Base-by-base conservation (phyloP, 2,888 invertebrate species). In the Calliscelio sp. region DNA sequence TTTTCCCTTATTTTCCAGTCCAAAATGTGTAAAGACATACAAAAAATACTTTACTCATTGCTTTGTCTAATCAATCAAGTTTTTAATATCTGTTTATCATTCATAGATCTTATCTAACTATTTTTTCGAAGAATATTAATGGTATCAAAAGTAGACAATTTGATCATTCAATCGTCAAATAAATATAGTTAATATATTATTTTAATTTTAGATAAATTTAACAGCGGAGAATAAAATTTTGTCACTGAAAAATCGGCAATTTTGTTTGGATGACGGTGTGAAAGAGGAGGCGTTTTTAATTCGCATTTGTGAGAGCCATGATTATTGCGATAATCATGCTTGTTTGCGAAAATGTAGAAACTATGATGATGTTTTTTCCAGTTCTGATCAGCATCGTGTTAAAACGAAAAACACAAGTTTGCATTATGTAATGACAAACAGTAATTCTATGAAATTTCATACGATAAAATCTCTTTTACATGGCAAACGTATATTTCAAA, bases 401-500 rank as follows among this genome's bases (percentile, higher is more conserved):
- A 8, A 8, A 10, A 55, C 25, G 7, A 10, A n/a, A 5, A 57
- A 71, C 11, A 7, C 46, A 22, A 73, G 44, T 61, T 73, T 73
- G 20, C 73, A 73, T 18, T 11, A 61, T 10, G 16, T 18, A 1
- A 73, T 73, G 6, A 38, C 16, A 16, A 61, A 44, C 11, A 73
- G 73, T 16, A 20, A 61, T 49, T 73, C 51, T 10, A 57, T 73
- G 38, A 49, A 25, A n/a, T 73, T 61, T n/a, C 61, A 51, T 18
- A 18, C 61, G 16, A 32, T 73, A 11, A 61, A 57, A 14, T 7
- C 38, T 0, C 16, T 70, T 28, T 10, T 14, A 22, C 14, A 28
- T 32, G 57, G 14, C n/a, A n/a, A n/a, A n/a, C n/a, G n/a, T n/a
- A n/a, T n/a, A n/a, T n/a, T n/a, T n/a, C n/a, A n/a, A n/a, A n/a